A percentile compares a stretch with the other conserved stretches of the same genome.
These are phyloP conservation scores for Mystacides longicornis DNA, from an alignment of 2,888 invertebrate species.

Conservation along the genomic window DNA sequence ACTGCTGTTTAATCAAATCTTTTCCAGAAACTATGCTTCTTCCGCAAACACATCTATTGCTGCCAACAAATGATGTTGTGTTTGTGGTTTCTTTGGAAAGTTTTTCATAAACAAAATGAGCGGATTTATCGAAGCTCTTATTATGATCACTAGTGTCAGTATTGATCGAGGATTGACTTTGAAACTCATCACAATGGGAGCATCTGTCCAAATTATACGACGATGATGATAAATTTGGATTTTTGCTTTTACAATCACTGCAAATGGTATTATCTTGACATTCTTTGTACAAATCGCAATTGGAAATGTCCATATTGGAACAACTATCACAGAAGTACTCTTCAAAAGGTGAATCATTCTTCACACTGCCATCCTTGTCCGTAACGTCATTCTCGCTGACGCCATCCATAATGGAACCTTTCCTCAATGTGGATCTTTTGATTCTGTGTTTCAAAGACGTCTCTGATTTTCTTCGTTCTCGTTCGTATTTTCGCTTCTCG, in stretches of 20 bases:
- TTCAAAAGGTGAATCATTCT: constrained; percentile 15
- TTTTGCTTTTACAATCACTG: constrained; percentile 9
- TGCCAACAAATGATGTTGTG: constrained; percentile 3
- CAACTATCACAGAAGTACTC: constrained; percentile 16
- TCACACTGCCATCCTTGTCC: constrained; percentile 17
- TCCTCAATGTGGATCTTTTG: constrained; percentile 39
- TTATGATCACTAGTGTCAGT: constrained; percentile 23
- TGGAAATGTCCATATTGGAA: constrained; percentile 10
- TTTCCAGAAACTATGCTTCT: constrained; percentile 6
- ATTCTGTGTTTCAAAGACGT: constrained; percentile 52
- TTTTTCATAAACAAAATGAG: constrained; percentile 41
- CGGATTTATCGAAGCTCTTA: constrained; percentile 38
- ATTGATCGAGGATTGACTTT: constrained; percentile 20
- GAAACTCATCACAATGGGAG: constrained; percentile 11
- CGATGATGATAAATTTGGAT: constrained; percentile 32
- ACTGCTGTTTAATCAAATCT: constrained; percentile 16
- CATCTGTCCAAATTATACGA: constrained; percentile 37
- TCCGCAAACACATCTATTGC: constrained; percentile 1
- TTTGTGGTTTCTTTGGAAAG: constrained; percentile 15
- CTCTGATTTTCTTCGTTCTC: constrained; percentile 60
- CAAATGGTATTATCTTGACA: constrained; percentile 10
- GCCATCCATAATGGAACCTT: constrained; percentile 11
- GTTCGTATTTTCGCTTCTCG: constrained; percentile 72
- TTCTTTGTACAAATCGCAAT: constrained; percentile 14
- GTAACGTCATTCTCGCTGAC: constrained; percentile 12